Evolutionary conservation across 2,113 vertebrate genomes (phyloP).

Genomic region (Centropus bengalensis): DNA sequence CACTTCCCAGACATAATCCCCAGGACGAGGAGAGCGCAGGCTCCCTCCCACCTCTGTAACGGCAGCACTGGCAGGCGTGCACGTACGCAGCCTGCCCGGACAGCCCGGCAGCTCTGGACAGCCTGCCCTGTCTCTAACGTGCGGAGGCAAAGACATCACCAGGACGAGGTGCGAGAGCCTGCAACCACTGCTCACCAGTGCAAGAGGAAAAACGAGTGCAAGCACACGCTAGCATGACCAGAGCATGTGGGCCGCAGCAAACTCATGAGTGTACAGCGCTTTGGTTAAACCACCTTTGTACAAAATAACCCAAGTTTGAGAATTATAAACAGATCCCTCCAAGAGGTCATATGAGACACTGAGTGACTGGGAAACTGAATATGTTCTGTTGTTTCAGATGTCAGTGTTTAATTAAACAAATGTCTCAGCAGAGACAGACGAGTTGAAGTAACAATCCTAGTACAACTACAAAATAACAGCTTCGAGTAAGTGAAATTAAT

Average conservation of each 20-base stretch:
- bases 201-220: neutral
- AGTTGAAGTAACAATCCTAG: neutral
- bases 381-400: neutral
- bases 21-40: neutral
- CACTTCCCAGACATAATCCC: neutral
- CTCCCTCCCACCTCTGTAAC: neutral
- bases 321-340: neutral
- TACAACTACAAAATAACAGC: neutral
- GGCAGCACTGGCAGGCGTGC: neutral
- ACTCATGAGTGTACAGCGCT: neutral
- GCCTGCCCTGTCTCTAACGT: neutral
- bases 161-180: neutral
- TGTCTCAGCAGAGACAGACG: neutral
- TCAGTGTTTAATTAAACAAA: neutral
- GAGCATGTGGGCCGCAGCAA: neutral
- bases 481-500: neutral
- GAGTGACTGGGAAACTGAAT: neutral
- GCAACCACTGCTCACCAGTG: neutral
- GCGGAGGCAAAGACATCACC: neutral
- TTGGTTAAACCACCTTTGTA: neutral
- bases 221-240: neutral
- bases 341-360: neutral
- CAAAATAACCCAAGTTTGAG: neutral
- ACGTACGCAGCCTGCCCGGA: neutral
- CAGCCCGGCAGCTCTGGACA: neutral